phyloP scores from a whole-genome alignment of 2,113 vertebrate genomes.

The Bubo blakistoni region DNA sequence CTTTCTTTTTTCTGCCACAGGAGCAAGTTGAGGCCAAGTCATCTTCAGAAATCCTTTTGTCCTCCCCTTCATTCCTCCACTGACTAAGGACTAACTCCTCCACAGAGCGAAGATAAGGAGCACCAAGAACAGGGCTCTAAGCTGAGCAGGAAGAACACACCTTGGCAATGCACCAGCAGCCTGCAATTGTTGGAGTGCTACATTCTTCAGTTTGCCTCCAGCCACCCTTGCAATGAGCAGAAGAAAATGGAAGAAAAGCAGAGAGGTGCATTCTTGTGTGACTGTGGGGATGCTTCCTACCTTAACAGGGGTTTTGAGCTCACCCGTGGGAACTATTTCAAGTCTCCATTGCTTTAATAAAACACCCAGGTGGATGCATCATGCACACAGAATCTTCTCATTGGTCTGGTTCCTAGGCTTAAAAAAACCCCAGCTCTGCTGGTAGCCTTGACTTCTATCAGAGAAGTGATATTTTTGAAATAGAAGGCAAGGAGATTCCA shows the following conservation, averaged over 20 bases:
- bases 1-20: background rate
- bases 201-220: background rate
- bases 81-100: background rate
- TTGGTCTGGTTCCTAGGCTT: background rate
- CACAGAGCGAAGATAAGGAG: background rate
- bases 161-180: background rate
- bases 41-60: background rate
- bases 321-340: background rate
- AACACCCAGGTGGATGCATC: background rate
- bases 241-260: background rate
- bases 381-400: background rate
- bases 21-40: background rate
- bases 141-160: background rate
- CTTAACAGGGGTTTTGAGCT: background rate
- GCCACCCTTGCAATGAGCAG: background rate
- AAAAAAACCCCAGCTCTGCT: background rate
- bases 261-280: background rate
- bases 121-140: background rate
- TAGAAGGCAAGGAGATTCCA: constrained; percentile 33
- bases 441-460: constrained; percentile 2
- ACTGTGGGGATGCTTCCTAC: background rate
- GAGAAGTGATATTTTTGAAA: constrained; percentile 25
- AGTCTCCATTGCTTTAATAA: background rate
- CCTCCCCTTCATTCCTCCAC: background rate
- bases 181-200: background rate